Evolutionary conservation across 2,797 vertebrate species (phyloP).

Genomic region (Tapirus indicus): DNA sequence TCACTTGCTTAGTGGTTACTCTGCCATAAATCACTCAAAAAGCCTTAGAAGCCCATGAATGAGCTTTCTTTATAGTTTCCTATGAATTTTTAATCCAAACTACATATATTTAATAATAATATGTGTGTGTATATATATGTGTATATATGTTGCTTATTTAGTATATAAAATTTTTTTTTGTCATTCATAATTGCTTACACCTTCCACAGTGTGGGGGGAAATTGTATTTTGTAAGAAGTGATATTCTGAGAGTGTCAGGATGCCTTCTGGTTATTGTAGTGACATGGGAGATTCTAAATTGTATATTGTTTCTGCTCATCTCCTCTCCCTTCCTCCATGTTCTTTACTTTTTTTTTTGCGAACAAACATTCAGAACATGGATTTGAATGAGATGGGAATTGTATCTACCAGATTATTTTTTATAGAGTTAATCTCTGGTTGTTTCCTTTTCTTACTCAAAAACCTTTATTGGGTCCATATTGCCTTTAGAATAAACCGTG

Average conservation of each 20-base stretch:
- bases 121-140: not conserved
- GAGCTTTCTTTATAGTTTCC: slow-evolving; percentile 16
- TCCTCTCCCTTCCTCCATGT: not conserved
- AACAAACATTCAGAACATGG: not conserved
- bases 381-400: slow-evolving; percentile 15
- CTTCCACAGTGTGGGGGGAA: not conserved
- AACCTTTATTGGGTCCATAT: not conserved
- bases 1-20: not conserved
- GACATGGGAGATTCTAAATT: not conserved
- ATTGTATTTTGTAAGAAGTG: slow-evolving; percentile 17
- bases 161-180: not conserved
- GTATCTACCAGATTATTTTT: slow-evolving; percentile 19
- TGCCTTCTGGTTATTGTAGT: not conserved
- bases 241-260: not conserved
- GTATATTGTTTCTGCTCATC: not conserved
- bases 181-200: not conserved
- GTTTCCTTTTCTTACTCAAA: not conserved
- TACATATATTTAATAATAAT: not conserved
- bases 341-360: not conserved
- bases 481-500: not conserved
- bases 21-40: not conserved
- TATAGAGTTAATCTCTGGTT: not conserved
- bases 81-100: not conserved
- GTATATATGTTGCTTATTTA: not conserved
- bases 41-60: not conserved